Evolutionary conservation across 2,113 vertebrate species (phyloP).

Genomic region (Formicarius rufipectus): DNA sequence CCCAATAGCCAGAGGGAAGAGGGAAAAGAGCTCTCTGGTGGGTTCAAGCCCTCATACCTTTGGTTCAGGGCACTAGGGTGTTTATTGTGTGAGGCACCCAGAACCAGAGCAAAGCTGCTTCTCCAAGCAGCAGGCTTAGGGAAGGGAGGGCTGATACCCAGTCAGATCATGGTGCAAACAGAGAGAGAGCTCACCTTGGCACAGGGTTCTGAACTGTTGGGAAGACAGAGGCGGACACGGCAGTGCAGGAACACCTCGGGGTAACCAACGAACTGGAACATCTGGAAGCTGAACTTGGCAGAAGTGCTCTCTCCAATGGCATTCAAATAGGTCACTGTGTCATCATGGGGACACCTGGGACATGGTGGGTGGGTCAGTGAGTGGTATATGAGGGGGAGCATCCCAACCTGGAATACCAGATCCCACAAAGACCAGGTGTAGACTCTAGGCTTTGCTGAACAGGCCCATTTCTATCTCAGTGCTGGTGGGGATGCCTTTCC

Average conservation of each 20-base stretch:
- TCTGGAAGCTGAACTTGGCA: constrained; percentile 71
- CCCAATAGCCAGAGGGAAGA: neutral
- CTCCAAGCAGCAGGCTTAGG: neutral
- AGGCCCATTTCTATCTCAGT: neutral
- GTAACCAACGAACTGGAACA: constrained; percentile 66
- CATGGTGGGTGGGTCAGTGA: neutral
- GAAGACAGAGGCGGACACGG: constrained; percentile 56
- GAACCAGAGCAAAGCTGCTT: neutral
- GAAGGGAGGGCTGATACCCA: neutral
- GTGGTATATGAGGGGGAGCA: neutral
- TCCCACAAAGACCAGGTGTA: neutral
- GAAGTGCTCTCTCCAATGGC: constrained; percentile 18
- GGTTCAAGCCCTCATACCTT: neutral
- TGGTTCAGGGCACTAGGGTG: neutral
- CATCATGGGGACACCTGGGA: constrained; percentile 54
- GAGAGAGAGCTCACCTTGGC: neutral
- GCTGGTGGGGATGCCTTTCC: neutral
- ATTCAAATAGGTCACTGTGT: constrained; percentile 37
- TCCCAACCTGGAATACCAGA: neutral
- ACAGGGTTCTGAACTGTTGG: neutral
- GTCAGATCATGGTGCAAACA: accelerated
- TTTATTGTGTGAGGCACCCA: neutral
- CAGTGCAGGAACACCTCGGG: constrained; percentile 65
- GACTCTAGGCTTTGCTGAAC: neutral
- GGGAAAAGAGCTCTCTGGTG: neutral